These are phyloP conservation scores for Catharus minimus DNA, from an alignment of 2,113 vertebrate species.

Conservation along the genomic window DNA sequence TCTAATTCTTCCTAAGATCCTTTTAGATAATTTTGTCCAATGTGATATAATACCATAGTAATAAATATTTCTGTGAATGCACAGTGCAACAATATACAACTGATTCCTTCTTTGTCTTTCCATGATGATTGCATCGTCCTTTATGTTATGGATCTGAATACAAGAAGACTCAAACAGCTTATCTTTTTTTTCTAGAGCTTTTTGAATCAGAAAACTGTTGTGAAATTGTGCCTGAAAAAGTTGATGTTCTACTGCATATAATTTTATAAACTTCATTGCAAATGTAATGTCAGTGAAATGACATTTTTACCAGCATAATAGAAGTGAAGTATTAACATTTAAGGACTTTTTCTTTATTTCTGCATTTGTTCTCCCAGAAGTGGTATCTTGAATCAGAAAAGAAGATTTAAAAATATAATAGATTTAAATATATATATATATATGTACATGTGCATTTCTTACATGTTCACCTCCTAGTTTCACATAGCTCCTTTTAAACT, in stretches of 20 bases:
- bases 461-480: not conserved
- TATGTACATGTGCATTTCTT: not conserved
- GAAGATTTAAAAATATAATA: not conserved
- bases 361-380: not conserved
- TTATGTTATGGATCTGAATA: not conserved
- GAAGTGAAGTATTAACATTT: not conserved
- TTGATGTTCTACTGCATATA: slow-evolving; percentile 1
- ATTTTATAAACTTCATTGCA: slow-evolving; percentile 12
- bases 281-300: not conserved
- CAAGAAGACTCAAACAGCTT: not conserved
- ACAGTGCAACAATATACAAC: not conserved
- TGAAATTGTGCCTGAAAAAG: slow-evolving; percentile 21
- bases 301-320: not conserved
- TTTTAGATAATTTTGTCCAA: not conserved
- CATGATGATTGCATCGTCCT: not conserved
- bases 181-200: not conserved
- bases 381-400: not conserved
- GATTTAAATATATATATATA: not conserved
- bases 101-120: not conserved
- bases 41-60: not conserved
- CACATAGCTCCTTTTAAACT: not conserved
- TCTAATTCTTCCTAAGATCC: not conserved
- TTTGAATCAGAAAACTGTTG: not conserved
- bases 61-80: not conserved
- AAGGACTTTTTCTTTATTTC: not conserved